Evolutionary conservation across 2,888 invertebrate species (phyloP), one percentile per base, ranked within the genome.

Genomic region (Temnothorax ravouxi): DNA sequence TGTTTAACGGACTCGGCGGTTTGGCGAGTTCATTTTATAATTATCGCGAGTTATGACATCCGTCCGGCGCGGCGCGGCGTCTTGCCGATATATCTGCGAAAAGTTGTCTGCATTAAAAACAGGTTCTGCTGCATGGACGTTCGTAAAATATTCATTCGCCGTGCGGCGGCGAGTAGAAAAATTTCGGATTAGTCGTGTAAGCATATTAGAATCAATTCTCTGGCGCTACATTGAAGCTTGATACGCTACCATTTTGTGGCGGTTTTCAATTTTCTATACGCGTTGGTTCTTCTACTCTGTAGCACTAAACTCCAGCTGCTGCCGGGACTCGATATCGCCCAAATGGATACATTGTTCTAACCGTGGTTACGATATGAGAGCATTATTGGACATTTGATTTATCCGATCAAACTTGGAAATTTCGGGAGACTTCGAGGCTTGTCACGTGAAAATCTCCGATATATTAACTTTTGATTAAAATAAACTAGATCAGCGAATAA

Each of bases 321-420:
- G 21, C 69, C 77, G 29, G 25, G n/a, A 56, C 13, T 54, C 41
- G 54, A 69, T 69, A 41, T 29, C 21, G 34, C 15, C 25, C 3
- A 71, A 79, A 44, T 71, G 54, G 38, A 67, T 25, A 41, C 41
- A 77, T 79, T 71, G 56, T 79, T 59, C 79, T 34, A 71, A 71
- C 21, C 44, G 47, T 8, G 72, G 34, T 18, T 56, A 38, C 34
- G 15, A 47, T 59, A 56, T 47, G 13, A 56, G 29, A 77, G 15
- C 9, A 69, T 59, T 41, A 69, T 59, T 41, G 34, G 34, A 21
- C 34, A 71, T 47, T 72, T 72, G 59, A 61, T 69, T 76, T 76
- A 44, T 47, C 8, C 15, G 47, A 56, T 50, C 50, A 29, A 66
- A 54, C 18, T 56, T 29, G 38, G 18, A 21, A 59, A 50, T 29